Conservation (phyloP, 2,113 vertebrate species). For the Scomber japonicus region DNA sequence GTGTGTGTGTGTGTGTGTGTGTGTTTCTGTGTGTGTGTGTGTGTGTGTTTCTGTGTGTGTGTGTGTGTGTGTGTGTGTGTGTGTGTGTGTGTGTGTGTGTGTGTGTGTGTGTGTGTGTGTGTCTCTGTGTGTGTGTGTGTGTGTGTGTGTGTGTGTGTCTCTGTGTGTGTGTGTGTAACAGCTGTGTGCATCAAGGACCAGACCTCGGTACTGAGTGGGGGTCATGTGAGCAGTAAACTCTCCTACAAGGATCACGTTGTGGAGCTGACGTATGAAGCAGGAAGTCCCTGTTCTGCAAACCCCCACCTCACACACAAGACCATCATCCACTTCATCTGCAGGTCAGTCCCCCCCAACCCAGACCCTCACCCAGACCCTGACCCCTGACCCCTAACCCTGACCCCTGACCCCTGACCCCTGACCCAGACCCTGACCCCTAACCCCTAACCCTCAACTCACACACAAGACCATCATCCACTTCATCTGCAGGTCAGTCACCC, state of each 20-base stretch:
- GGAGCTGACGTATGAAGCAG: conserved; percentile 89
- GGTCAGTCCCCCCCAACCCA: conserved; percentile 40
- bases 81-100: too few relatives aligned
- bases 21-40: too few relatives aligned
- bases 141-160: too few relatives aligned
- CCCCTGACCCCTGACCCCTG: too few relatives aligned
- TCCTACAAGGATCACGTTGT: conserved; percentile 91
- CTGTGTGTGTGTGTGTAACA: conserved; percentile 76
- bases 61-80: too few relatives aligned
- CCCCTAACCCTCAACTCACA: conserved; percentile 75
- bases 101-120: too few relatives aligned
- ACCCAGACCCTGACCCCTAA: too few relatives aligned
- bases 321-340: conserved; percentile 93
- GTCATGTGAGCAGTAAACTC: conserved; percentile 85
- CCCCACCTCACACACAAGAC: conserved; percentile 86
- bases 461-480: conserved; percentile 94
- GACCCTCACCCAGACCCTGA: too few relatives aligned
- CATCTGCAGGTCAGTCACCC: conserved; percentile 84
- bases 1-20: too few relatives aligned
- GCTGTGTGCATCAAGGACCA: conserved; percentile 89
- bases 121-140: too few relatives aligned
- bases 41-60: too few relatives aligned
- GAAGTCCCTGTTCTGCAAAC: conserved; percentile 87
- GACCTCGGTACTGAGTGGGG: conserved; percentile 83
- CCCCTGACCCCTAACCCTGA: too few relatives aligned